A percentile compares a stretch with the other conserved stretches of the same genome.
These are phyloP conservation scores for Diabrotica undecimpunctata DNA, from an alignment of 1,140 invertebrate genomes.

Conservation along the genomic window DNA sequence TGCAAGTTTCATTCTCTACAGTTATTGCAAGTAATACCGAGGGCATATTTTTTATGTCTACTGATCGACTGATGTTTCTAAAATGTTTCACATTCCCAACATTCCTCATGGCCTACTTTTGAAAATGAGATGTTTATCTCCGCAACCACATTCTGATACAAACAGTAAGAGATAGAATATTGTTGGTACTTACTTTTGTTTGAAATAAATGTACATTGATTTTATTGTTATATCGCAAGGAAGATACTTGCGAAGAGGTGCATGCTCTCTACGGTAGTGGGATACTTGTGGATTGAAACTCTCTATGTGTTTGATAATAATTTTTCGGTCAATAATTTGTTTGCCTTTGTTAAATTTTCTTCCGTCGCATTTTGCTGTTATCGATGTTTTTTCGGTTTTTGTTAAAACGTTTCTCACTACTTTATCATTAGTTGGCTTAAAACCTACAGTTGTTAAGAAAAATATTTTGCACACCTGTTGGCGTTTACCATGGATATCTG, in stretches of 20 bases:
- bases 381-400: no score
- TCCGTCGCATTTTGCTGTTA: neutral
- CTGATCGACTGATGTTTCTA: no score
- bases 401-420: no score
- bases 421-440: no score
- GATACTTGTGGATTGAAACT: constrained; percentile 12
- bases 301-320: constrained; percentile 10
- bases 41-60: no score
- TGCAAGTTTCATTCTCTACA: no score
- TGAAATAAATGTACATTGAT: constrained; percentile 38
- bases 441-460: no score
- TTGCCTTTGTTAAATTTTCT: neutral
- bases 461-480: no score
- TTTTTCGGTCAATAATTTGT: constrained; percentile 6
- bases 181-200: constrained; percentile 25
- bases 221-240: constrained; percentile 33
- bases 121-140: constrained; percentile 24
- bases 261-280: constrained; percentile 21
- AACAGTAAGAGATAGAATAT: constrained; percentile 20
- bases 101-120: constrained; percentile 28
- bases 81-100: constrained; percentile 23
- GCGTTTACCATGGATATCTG: no score
- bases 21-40: no score
- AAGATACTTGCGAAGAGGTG: constrained; percentile 14
- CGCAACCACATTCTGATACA: constrained; percentile 19